Evolutionary conservation across 2,113 vertebrate genomes (phyloP), one percentile per base, ranked within the genome.

Genomic region (Eudyptes chrysolophus): DNA sequence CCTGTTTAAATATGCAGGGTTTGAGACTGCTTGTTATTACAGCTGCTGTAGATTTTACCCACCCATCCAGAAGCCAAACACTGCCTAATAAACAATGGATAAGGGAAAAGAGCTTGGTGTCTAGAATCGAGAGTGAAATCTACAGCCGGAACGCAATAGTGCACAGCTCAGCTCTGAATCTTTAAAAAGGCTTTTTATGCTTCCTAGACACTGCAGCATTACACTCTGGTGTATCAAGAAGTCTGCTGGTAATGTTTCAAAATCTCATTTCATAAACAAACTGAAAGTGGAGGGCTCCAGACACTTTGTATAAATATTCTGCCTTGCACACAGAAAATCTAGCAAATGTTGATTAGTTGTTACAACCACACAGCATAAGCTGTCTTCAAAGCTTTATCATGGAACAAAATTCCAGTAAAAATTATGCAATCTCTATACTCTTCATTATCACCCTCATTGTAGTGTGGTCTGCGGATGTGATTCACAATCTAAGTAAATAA

Each of bases 121-220:
- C 69, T 86, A 61, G 89, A 92, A 89, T 60, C 3, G 11, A 82
- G 69, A 95, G 65, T 92, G 83, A 94, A 97, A 95, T 95, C 91
- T 96, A 82, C 62, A 86, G 64, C 87, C 52, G 1, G 81, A 65
- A 64, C 2, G 20, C 66, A 75, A 7, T 64, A 94, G 77, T 79
- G 62, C 64, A 64, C 36, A 62, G 60, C 70, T 75, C 94, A 90
- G 66, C 70, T 95, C 52, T 69, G 83, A 93, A 90, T 87, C 81
- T 88, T 94, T 97, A 83, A 90, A 86, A 85, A 93, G 64, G 44
- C 34, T 92, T 95, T 96, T 96, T 93, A 36, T 87, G 82, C 57
- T 91, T 95, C 87, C 78, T 85, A 89, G 84, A 70, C 75, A 87
- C 72, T 87, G 70, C 84, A 88, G 74, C 89, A 52, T 87, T 89